phyloP scores from a whole-genome alignment of 92 coral and sea anemone species.

The Porites evermanni region DNA sequence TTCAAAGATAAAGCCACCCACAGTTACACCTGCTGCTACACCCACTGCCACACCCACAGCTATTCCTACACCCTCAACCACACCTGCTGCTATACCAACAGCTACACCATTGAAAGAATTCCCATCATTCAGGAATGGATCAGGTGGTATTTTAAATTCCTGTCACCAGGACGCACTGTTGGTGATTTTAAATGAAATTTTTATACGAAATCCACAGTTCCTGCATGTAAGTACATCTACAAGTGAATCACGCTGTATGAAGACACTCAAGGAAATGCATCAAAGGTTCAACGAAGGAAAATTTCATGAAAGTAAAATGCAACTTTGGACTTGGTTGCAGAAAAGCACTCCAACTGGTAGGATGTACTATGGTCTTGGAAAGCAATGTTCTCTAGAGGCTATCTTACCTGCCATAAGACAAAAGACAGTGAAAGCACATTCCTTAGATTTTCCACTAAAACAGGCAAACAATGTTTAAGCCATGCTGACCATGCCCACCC shows the following conservation, averaged over 20 bases:
- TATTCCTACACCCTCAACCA: too few relatives aligned
- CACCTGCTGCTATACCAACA: too few relatives aligned
- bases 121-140: neutral
- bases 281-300: neutral
- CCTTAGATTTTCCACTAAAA: neutral
- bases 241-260: neutral
- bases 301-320: conserved; percentile 41
- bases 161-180: conserved; percentile 26
- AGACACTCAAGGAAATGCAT: neutral
- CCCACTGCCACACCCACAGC: too few relatives aligned
- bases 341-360: conserved; percentile 12
- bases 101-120: too few relatives aligned
- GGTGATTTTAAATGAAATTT: conserved; percentile 4
- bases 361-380: conserved; percentile 44
- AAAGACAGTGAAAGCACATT: neutral
- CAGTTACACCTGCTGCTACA: too few relatives aligned
- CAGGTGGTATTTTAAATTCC: conserved; percentile 16
- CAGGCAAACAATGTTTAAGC: neutral
- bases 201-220: neutral
- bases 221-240: neutral
- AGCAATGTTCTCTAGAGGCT: conserved; percentile 29
- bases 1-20: too few relatives aligned
- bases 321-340: conserved; percentile 28
- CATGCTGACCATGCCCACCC: neutral
- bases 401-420: neutral